Evolutionary conservation across 2,888 invertebrate species (phyloP).

Genomic region (Diadegma fenestrale): DNA sequence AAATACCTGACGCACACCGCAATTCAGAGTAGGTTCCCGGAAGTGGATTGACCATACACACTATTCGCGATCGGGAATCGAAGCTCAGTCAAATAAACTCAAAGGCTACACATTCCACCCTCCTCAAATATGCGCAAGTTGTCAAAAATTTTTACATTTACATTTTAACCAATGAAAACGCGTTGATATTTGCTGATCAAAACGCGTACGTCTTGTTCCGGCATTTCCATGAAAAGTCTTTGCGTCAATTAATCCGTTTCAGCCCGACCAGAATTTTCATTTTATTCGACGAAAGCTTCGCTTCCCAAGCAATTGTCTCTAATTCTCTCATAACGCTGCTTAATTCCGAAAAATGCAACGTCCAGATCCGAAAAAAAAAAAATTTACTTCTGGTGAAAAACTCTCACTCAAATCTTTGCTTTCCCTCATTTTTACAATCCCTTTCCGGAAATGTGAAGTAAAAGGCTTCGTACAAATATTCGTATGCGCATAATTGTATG

Average conservation of each 20-base stretch:
- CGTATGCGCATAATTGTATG: neutral
- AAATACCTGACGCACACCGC: conserved; percentile 46
- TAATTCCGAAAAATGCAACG: neutral
- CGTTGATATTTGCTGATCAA: conserved; percentile 25
- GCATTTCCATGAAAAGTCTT: neutral
- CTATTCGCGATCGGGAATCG: conserved; percentile 5
- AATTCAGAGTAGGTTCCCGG: conserved; percentile 30
- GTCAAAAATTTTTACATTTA: conserved; percentile 19
- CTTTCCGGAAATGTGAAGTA: neutral
- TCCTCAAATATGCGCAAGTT: conserved; percentile 31
- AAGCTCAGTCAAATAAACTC: conserved; percentile 34
- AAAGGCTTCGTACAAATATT: neutral
- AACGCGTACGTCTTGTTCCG: neutral
- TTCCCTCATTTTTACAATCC: neutral
- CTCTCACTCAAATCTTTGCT: neutral
- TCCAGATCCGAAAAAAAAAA: neutral
- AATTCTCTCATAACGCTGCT: neutral
- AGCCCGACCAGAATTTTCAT: neutral
- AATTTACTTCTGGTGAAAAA: neutral
- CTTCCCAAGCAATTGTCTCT: neutral
- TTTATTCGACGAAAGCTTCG: neutral
- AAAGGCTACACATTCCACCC: conserved; percentile 38
- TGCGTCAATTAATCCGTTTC: neutral
- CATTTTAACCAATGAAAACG: neutral
- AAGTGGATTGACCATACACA: conserved; percentile 19